These are phyloP conservation scores for Battus philenor DNA, from an alignment of 1,140 invertebrate genomes.

Conservation along the genomic window DNA sequence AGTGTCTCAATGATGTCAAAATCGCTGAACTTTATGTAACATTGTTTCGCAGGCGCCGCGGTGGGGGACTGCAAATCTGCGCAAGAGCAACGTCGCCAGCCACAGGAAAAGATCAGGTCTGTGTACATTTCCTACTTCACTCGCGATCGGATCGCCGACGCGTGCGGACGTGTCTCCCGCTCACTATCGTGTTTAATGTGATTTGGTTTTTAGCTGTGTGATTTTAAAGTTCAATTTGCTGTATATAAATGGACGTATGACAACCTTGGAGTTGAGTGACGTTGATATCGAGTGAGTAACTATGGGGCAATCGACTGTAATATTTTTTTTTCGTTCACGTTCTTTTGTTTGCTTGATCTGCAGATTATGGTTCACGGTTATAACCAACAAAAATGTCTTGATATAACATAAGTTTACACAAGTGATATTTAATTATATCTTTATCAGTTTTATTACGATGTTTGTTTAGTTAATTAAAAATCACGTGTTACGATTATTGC, in stretches of 20 bases:
- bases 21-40: conserved; percentile 33
- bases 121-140: conserved; percentile 53
- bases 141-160: conserved; percentile 29
- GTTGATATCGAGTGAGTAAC: conserved; percentile 26
- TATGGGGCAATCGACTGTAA: not conserved
- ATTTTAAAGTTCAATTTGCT: conserved; percentile 13
- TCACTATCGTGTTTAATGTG: conserved; percentile 22
- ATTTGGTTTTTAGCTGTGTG: conserved; percentile 20
- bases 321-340: not conserved
- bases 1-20: conserved; percentile 26
- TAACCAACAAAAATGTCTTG: too few species aligned
- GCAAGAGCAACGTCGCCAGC: conserved; percentile 41
- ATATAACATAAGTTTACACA: too few species aligned
- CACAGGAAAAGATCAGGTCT: conserved; percentile 63
- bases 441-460: too few species aligned
- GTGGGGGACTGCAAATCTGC: conserved; percentile 46
- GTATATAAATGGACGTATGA: conserved; percentile 22
- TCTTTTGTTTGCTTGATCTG: too few species aligned
- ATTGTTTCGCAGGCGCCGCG: conserved; percentile 50
- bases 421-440: too few species aligned
- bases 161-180: conserved; percentile 30
- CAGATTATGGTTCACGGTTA: too few species aligned
- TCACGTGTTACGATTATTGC: too few species aligned
- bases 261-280: conserved; percentile 25
- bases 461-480: too few species aligned